Evolutionary conservation across 1,140 invertebrate genomes (phyloP).

Genomic region (Procambarus clarkii): DNA sequence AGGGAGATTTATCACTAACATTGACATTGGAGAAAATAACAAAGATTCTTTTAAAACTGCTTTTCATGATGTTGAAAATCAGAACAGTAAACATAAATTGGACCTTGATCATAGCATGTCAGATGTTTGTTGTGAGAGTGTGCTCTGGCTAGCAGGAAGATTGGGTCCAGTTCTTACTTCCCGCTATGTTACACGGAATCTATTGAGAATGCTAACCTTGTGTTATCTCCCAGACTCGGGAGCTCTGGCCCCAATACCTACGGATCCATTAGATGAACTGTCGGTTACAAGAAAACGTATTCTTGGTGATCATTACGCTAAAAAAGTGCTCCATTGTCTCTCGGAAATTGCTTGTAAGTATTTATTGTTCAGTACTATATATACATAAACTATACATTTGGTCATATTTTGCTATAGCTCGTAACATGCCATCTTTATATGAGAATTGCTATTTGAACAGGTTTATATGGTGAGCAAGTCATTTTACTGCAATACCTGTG

Average conservation of each 20-base stretch:
- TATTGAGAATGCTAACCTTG: slow-evolving; percentile 93
- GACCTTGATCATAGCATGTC: slow-evolving; percentile 55
- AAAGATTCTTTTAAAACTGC: slow-evolving; percentile 11
- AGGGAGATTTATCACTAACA: slow-evolving; percentile 20
- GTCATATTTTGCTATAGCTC: no score
- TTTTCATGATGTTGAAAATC: not conserved
- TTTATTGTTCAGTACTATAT: not conserved
- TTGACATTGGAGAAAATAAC: slow-evolving; percentile 40
- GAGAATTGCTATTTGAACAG: slow-evolving; percentile 74
- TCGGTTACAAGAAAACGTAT: slow-evolving; percentile 69
- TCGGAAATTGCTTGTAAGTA: slow-evolving; percentile 85
- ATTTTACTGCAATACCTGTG: slow-evolving; percentile 96
- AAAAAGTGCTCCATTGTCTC: slow-evolving; percentile 91
- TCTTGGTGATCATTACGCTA: slow-evolving; percentile 87
- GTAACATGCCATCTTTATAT: no score
- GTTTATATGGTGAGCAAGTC: slow-evolving; percentile 93
- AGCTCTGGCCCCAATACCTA: slow-evolving; percentile 62
- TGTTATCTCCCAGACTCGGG: slow-evolving; percentile 85
- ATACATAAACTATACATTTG: not conserved
- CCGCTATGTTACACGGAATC: slow-evolving; percentile 91
- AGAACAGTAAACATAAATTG: slow-evolving; percentile 16
- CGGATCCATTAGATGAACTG: slow-evolving; percentile 45
- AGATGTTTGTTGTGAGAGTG: slow-evolving; percentile 92
- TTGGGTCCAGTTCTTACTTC: slow-evolving; percentile 96
- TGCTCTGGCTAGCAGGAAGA: slow-evolving; percentile 93